phyloP scores from a whole-genome alignment of 2,113 vertebrate genomes.

The Jacana jacana region DNA sequence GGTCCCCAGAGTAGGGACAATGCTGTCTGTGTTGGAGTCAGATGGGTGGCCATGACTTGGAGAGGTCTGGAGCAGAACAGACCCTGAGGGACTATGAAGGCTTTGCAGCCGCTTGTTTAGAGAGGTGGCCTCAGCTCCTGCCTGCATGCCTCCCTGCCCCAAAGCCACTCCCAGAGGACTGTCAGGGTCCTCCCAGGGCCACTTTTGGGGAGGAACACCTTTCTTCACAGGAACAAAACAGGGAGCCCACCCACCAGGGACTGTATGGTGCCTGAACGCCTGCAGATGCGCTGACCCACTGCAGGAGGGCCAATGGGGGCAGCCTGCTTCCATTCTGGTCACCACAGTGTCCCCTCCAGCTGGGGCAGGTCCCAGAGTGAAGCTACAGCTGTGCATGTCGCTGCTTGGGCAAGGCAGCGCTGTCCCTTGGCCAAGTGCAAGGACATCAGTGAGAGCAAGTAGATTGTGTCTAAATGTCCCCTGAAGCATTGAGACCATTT shows the following conservation, averaged over 20 bases:
- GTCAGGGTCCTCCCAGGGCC: no score
- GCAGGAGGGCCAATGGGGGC: neutral
- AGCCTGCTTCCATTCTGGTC: neutral
- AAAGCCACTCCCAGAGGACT: neutral
- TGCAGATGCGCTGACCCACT: fast-evolving
- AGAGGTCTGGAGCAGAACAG: neutral
- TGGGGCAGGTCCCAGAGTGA: neutral
- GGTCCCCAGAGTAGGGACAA: fast-evolving
- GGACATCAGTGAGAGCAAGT: neutral
- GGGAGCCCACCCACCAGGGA: neutral
- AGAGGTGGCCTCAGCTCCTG: neutral
- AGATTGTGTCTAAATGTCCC: neutral
- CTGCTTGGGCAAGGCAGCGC: neutral
- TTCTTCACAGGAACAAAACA: no score
- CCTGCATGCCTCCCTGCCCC: fast-evolving
- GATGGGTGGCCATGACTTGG: no score
- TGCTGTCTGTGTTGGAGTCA: neutral
- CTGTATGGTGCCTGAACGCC: neutral
- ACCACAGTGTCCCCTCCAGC: neutral
- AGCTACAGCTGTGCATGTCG: fast-evolving
- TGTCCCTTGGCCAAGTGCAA: fast-evolving
- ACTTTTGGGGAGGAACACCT: fast-evolving
- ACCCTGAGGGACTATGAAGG: fast-evolving
- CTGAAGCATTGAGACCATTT: neutral
- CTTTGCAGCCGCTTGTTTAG: neutral